Evolutionary conservation across 2,797 vertebrate genomes (phyloP), one percentile per base, ranked within the genome.

Genomic region (Sebastes trivittatus): DNA sequence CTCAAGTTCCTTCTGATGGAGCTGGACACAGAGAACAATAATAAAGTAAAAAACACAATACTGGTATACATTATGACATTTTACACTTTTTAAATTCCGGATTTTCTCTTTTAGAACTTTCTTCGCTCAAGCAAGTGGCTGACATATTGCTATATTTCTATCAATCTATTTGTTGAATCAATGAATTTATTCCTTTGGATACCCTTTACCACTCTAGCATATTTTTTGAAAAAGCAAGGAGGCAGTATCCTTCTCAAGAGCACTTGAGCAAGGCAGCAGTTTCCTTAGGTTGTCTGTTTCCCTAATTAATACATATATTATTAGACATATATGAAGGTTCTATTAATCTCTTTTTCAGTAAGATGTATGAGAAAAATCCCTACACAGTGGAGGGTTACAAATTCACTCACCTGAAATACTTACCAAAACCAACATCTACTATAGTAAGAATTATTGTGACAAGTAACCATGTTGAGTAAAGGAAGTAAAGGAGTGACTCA

Each of bases 1-100:
- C 89, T 96, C 94, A 54, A 95, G 83, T 54, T 91, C 91, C 76
- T 81, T 73, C 62, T 96, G 93, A 6, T 84, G 81, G 83, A 94
- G 80, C 97, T 98, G 90, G 52, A 85, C 2, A 73, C 9, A 75
- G 10, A 42, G 58, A 65, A 2, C 2, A 11, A 63, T 4, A 34
- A 42, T 38, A 1, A 52, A 59, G 25, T 25, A 34, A 27, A 22
- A 22, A 72, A 11, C 3, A 67, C 25, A 5, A 27, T 3, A 7
- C 29, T 14, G 3, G 4, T 1, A 25, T n/a, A 14, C 42, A 59
- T 27, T 14, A 23, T 23, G 30, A 22, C 1, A 29, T 66, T 67
- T 60, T 25, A 36, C 10, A 42, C 6, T 11, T 58, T 30, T 55
- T 20, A 25, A n/a, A 72, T 20, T 49, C 13, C 4, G 6, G 4